Conservation (phyloP, 2,888 invertebrate species). For the Pelosia muscerda region DNA sequence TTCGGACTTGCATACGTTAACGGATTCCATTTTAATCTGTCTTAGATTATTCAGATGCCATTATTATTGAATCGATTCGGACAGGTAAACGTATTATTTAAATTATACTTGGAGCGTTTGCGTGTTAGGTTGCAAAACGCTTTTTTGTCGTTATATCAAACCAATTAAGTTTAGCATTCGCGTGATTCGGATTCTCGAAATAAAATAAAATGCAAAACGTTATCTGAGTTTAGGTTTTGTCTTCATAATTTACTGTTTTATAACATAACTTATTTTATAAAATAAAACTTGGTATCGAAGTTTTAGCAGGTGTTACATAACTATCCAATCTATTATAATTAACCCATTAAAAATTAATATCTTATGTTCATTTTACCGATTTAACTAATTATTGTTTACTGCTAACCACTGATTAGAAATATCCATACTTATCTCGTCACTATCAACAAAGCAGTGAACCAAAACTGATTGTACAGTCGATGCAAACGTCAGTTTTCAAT, state of each 20-base stretch:
- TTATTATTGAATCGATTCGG: conserved; percentile 68
- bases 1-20: conserved; percentile 36
- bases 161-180: conserved; percentile 76
- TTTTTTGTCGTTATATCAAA: conserved; percentile 78
- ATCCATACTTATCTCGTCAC: neutral
- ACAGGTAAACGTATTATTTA: conserved; percentile 79
- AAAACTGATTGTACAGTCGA: conserved; percentile 24
- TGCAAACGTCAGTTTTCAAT: conserved; percentile 62
- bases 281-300: neutral
- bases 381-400: neutral
- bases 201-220: conserved; percentile 53
- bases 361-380: neutral
- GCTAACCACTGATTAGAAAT: neutral
- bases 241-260: conserved; percentile 45
- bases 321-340: too few species aligned
- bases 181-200: conserved; percentile 76
- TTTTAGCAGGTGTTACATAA: neutral
- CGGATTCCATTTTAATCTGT: conserved; percentile 57
- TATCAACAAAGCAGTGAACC: conserved; percentile 10
- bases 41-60: conserved; percentile 69
- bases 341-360: neutral
- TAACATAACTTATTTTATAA: conserved; percentile 17
- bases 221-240: conserved; percentile 45
- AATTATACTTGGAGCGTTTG: conserved; percentile 71
- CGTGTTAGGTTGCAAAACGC: conserved; percentile 76